A percentile compares a stretch with the other conserved stretches of the same genome.
Evolutionary conservation across 1,140 invertebrate genomes (phyloP).

Genomic region (Mycetomoellerius zeteki): DNA sequence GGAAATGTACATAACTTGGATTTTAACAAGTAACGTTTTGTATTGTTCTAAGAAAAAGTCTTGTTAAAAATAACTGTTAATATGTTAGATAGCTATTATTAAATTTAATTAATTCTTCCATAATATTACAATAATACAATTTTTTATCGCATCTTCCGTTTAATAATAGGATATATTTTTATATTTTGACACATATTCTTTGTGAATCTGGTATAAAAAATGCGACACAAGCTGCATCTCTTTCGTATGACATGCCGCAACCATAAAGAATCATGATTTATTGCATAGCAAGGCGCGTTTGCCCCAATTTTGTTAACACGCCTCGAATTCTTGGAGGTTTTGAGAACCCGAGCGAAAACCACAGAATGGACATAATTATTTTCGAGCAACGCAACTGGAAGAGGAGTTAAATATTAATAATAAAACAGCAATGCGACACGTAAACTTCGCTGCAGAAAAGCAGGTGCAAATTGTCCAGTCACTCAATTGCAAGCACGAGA

Average conservation of each 20-base stretch:
- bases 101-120: slow-evolving; percentile 15
- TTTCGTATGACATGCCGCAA: neutral
- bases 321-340: slow-evolving; percentile 37
- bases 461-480: slow-evolving; percentile 53
- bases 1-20: neutral
- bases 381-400: neutral
- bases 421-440: neutral
- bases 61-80: slow-evolving; percentile 8
- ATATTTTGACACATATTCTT: slow-evolving; percentile 14
- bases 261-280: slow-evolving; percentile 46
- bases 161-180: neutral
- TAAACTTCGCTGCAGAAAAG: slow-evolving; percentile 30
- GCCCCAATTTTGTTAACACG: slow-evolving; percentile 27
- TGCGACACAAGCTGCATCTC: neutral
- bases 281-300: slow-evolving; percentile 12
- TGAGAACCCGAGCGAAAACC: slow-evolving; percentile 6
- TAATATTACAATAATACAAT: neutral
- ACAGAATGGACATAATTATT: slow-evolving; percentile 46
- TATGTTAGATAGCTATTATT: neutral
- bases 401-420: slow-evolving; percentile 32
- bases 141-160: neutral
- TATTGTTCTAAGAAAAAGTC: neutral
- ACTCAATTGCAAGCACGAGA: slow-evolving; percentile 19
- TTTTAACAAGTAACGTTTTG: neutral
- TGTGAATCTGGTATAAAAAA: neutral